Conservation (phyloP, 2,888 invertebrate genomes). For the Leucania comma region DNA sequence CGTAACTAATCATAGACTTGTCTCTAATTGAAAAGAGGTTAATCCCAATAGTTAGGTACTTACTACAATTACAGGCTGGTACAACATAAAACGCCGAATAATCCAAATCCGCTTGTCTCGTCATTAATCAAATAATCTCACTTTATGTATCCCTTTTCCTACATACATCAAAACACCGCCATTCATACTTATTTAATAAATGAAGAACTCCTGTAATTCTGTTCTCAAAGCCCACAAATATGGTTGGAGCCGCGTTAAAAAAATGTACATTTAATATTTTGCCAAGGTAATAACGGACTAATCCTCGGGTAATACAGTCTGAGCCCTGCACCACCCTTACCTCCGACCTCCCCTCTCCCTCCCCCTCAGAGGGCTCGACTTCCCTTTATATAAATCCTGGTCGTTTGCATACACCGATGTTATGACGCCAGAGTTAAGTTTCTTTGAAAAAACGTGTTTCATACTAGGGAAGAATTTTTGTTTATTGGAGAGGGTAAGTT, state of each 20-base stretch:
- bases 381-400: conserved; percentile 63
- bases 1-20: background rate
- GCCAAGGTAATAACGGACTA: conserved; percentile 67
- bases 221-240: conserved; percentile 40
- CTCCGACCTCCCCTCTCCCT: conserved; percentile 12
- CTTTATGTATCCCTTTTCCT: background rate
- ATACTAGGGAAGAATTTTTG: conserved; percentile 31
- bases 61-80: background rate
- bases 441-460: conserved; percentile 58
- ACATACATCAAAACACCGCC: conserved; percentile 11
- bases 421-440: conserved; percentile 63
- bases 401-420: conserved; percentile 71
- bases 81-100: background rate
- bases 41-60: background rate
- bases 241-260: conserved; percentile 31
- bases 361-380: conserved; percentile 34
- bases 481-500: background rate
- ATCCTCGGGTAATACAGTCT: conserved; percentile 70
- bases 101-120: background rate
- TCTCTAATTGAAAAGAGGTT: background rate
- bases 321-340: conserved; percentile 54
- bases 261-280: conserved; percentile 61
- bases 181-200: conserved; percentile 50
- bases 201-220: conserved; percentile 37
- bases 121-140: conserved; percentile 11